Conservation (phyloP, 2,888 invertebrate genomes). For the Scaptomyza reducta region DNA sequence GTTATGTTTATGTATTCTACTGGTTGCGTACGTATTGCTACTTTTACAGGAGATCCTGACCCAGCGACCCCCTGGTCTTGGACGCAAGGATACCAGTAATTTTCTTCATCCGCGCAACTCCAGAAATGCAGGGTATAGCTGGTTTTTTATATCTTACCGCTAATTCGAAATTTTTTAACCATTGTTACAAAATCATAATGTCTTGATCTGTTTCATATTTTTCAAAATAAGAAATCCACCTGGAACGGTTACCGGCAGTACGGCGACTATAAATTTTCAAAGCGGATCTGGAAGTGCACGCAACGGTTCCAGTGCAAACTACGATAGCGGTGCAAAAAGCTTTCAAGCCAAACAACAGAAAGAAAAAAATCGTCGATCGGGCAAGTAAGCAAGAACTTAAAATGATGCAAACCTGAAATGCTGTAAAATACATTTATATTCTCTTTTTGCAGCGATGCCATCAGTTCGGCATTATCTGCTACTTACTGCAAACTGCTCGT, state of each 20-base stretch:
- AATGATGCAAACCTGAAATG: background rate
- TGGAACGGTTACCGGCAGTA: conserved; percentile 77
- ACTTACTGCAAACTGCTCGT: conserved; percentile 94
- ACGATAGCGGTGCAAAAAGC: conserved; percentile 76
- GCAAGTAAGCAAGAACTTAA: conserved; percentile 83
- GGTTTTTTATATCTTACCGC: background rate
- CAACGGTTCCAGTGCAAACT: conserved; percentile 66
- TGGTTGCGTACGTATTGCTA: too few species aligned
- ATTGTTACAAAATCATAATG: background rate
- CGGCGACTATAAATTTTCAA: conserved; percentile 79
- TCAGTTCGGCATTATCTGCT: conserved; percentile 90
- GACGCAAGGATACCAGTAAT: conserved; percentile 83
- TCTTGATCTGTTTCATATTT: background rate
- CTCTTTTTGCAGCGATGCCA: conserved; percentile 86
- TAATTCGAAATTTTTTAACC: background rate
- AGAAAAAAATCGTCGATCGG: conserved; percentile 84
- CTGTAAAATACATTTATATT: background rate
- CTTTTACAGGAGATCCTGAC: conserved; percentile 83
- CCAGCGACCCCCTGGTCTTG: conserved; percentile 87
- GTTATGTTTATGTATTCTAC: too few species aligned
- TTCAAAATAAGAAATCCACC: conserved; percentile 49
- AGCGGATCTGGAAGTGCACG: conserved; percentile 67
- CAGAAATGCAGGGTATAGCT: conserved; percentile 77
- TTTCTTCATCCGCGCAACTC: conserved; percentile 53
- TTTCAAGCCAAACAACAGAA: conserved; percentile 81